A percentile compares a stretch with the other conserved stretches of the same genome.
These are phyloP conservation scores for Reticulitermes speratus DNA, from an alignment of 1,140 invertebrate genomes.

Conservation along the genomic window DNA sequence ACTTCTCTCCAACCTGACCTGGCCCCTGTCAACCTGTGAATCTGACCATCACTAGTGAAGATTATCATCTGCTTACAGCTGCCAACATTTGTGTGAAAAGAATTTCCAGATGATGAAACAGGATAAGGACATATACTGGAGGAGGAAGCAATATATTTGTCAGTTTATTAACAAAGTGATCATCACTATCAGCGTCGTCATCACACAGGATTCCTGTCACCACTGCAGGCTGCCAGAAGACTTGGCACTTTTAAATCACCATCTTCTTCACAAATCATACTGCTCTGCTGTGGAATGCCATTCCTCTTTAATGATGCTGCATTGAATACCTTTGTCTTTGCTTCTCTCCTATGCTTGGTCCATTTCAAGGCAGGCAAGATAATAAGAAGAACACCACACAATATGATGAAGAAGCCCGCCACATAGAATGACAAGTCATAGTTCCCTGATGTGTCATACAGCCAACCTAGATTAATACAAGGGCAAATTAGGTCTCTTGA, in stretches of 20 bases:
- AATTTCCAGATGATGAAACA: too few relatives aligned
- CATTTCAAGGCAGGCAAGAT: conserved; percentile 52
- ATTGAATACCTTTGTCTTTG: neutral
- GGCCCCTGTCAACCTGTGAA: too few relatives aligned
- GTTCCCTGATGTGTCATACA: conserved; percentile 73
- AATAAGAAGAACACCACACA: conserved; percentile 79
- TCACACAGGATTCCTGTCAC: neutral
- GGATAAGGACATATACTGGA: too few relatives aligned
- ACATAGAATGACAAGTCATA: conserved; percentile 86
- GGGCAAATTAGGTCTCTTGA: neutral
- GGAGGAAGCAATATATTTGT: too few relatives aligned
- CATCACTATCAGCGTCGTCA: too few relatives aligned
- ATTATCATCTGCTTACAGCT: too few relatives aligned
- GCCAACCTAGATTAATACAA: conserved; percentile 62
- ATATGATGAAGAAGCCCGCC: conserved; percentile 78
- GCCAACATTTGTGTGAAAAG: too few relatives aligned
- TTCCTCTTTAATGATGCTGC: neutral
- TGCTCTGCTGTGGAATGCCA: neutral
- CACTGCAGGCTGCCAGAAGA: neutral
- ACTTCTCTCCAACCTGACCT: too few relatives aligned
- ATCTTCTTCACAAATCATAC: neutral
- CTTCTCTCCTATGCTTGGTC: neutral
- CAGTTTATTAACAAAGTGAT: too few relatives aligned
- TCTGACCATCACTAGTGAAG: too few relatives aligned
- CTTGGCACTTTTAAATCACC: neutral